Percentiles rank a stretch among this genome's conserved stretches.
These are phyloP conservation scores for Lepidonotus clava DNA, from an alignment of 2,888 invertebrate species.

Conservation along the genomic window DNA sequence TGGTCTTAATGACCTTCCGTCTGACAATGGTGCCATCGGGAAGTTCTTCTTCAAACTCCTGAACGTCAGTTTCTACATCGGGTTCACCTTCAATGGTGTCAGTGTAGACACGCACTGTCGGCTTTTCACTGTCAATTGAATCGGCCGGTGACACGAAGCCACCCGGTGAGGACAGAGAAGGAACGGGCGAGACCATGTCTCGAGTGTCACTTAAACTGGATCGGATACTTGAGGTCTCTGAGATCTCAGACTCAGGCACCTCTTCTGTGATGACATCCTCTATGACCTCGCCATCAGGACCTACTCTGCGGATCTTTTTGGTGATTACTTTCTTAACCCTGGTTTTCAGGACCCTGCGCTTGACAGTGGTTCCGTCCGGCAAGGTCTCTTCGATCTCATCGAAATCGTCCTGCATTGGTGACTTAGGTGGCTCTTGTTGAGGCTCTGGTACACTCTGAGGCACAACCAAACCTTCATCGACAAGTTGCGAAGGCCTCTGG, in stretches of 20 bases:
- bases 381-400: conserved; percentile 67
- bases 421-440: conserved; percentile 16
- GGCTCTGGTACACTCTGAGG: conserved; percentile 41
- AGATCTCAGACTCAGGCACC: conserved; percentile 63
- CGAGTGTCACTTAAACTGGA: conserved; percentile 63
- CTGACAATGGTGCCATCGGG: conserved; percentile 67
- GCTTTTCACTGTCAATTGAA: conserved; percentile 56
- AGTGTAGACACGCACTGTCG: conserved; percentile 58
- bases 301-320: conserved; percentile 61
- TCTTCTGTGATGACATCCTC: conserved; percentile 67
- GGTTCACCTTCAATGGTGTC: conserved; percentile 66
- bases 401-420: conserved; percentile 33
- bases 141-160: conserved; percentile 54
- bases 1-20: conserved; percentile 69
- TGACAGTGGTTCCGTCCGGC: conserved; percentile 72
- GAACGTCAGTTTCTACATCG: conserved; percentile 62
- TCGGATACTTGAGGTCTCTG: conserved; percentile 61
- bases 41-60: conserved; percentile 65
- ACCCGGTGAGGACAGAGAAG: conserved; percentile 49
- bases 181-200: conserved; percentile 58
- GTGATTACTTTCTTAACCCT: conserved; percentile 53
- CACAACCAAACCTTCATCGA: conserved; percentile 35
- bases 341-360: conserved; percentile 68
- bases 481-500: neutral
- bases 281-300: conserved; percentile 63